A percentile compares a stretch with the other conserved stretches of the same genome.
Conservation (phyloP, 1,140 invertebrate species). For the Heliconius congener region DNA sequence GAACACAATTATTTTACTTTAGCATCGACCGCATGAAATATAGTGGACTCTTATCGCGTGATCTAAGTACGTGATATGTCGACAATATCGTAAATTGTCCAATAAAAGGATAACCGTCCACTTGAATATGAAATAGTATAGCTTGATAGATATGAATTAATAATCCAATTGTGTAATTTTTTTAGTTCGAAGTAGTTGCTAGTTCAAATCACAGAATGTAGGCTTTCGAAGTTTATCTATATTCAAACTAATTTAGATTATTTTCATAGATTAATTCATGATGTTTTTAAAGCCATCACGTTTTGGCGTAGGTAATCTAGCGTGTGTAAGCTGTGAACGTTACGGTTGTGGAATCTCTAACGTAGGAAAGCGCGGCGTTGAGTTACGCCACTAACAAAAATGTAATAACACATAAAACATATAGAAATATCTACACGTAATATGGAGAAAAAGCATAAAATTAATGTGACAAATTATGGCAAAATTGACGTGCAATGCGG, state of each 20-base stretch:
- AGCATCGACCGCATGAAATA: conserved; percentile 15
- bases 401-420: not conserved
- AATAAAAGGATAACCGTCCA: not conserved
- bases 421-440: not conserved
- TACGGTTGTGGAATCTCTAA: too few relatives aligned
- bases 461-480: conserved; percentile 40
- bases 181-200: too few relatives aligned
- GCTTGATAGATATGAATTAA: not conserved
- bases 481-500: conserved; percentile 41
- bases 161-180: too few relatives aligned
- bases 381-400: not conserved
- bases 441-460: conserved; percentile 10
- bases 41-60: conserved; percentile 32
- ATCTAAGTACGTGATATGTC: conserved; percentile 38
- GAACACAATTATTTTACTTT: not conserved
- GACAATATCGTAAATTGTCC: conserved; percentile 40
- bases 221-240: not conserved
- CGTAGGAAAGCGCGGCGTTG: too few relatives aligned
- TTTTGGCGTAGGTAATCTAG: too few relatives aligned
- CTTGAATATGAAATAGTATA: not conserved
- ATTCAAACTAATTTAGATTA: not conserved
- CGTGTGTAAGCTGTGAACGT: too few relatives aligned
- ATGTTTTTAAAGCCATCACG: too few relatives aligned
- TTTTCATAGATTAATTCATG: too few relatives aligned
- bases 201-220: not conserved